Evolutionary conservation across 2,797 vertebrate genomes (phyloP).

Genomic region (Cottoperca gobio): DNA sequence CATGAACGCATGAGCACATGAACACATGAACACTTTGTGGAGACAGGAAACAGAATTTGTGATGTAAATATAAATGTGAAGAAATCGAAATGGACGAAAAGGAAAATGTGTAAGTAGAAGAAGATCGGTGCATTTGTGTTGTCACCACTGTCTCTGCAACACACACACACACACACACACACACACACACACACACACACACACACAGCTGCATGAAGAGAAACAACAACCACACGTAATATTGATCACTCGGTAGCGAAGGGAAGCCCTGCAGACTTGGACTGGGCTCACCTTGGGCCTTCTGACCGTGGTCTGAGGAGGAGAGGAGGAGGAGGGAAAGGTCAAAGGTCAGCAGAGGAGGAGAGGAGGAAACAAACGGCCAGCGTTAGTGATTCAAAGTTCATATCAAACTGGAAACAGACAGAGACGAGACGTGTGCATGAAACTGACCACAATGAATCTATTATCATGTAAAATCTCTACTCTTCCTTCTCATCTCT

Average conservation of each 20-base stretch:
- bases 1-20: no score
- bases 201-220: conserved; percentile 6
- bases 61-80: not conserved
- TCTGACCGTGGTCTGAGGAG: conserved; percentile 91
- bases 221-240: not conserved
- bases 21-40: not conserved
- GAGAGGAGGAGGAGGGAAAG: conserved; percentile 30
- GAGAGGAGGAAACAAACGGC: conserved; percentile 71
- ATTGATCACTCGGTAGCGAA: not conserved
- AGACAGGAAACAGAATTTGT: fast-evolving
- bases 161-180: conserved; percentile 23
- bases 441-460: conserved; percentile 19
- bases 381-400: conserved; percentile 71
- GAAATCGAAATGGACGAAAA: not conserved
- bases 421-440: conserved; percentile 38
- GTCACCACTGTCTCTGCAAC: not conserved
- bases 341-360: conserved; percentile 63
- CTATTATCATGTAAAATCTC: not conserved
- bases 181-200: conserved; percentile 13
- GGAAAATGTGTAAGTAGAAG: not conserved
- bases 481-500: not conserved
- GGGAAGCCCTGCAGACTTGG: conserved; percentile 32
- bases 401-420: conserved; percentile 50
- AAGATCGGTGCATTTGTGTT: not conserved
- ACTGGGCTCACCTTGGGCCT: conserved; percentile 93